Base-by-base conservation (phyloP, 2,113 vertebrate genomes). In the Stegastes partitus region DNA sequence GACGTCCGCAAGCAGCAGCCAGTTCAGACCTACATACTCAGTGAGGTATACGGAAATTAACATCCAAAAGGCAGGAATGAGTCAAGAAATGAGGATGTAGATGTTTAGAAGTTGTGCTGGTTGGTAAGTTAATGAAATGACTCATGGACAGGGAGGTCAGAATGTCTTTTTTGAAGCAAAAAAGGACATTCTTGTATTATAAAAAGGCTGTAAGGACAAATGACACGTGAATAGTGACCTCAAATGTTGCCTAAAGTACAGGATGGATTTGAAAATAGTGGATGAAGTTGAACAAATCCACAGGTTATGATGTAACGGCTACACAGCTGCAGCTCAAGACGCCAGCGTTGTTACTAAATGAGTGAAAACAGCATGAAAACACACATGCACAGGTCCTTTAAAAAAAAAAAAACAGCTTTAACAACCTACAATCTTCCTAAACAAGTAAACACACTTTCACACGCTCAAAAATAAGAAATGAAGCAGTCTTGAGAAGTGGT, bases 1-100 rank as follows among this genome's bases (percentile, higher is more conserved):
- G 84, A 85, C 56, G 64, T 77, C 82, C 82, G 64, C 77, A 89
- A 92, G 91, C 88, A 74, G 69, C 75, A 86, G 84, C 81, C 77
- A 84, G 58, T 50, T 73, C 21, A 66, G 47, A 63, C 5, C 50
- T 31, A 51, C 9, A 62, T 7, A 58, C 21, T 45, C 22, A 56
- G 75, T 47, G 77, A 58, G 19, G 4, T 44, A 9, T 4, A 8
- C 2, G 14, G 15, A 0, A 26, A 65, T 34, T 15, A n/a, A 59
- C 5, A 54, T 16, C 14, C 15, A 26, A 14, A 19, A 47, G 3
- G 28, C 9, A 7, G n/a, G 18, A 22, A 56, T 55, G 44, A 67
- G 64, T 45, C 9, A 4, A 23, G 21, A 53, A 62, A 47, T 11
- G 0, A 5, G 8, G 44, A 3, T 0, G 23, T 8, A 50, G 47